phyloP scores from a whole-genome alignment of 2,888 invertebrate species.

The Thymelicus sylvestris region DNA sequence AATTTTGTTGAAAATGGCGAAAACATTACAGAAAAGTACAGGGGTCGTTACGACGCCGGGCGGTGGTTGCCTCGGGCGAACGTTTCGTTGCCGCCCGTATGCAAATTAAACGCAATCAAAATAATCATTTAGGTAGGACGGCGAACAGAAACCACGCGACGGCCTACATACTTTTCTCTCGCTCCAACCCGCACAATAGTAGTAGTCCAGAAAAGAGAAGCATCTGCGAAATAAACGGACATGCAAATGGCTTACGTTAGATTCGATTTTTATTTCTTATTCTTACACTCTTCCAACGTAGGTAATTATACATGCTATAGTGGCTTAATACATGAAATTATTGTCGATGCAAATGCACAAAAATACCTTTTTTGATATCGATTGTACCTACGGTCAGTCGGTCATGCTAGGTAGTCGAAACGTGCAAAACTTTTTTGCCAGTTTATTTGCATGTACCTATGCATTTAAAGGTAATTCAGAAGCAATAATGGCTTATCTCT shows the following conservation, averaged over 20 bases:
- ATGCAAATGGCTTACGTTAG: constrained; percentile 75
- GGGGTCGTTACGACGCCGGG: constrained; percentile 75
- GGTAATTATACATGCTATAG: constrained; percentile 74
- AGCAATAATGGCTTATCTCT: constrained; percentile 5
- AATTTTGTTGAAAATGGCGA: constrained; percentile 85
- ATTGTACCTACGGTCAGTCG: constrained; percentile 57
- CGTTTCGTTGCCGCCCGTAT: constrained; percentile 68
- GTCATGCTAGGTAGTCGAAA: constrained; percentile 55
- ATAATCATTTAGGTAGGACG: constrained; percentile 77
- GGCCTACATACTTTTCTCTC: constrained; percentile 53
- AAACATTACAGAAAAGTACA: constrained; percentile 84
- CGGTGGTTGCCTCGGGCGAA: constrained; percentile 57
- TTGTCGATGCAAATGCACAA: constrained; percentile 64
- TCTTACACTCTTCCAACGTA: constrained; percentile 63
- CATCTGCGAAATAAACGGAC: constrained; percentile 63
- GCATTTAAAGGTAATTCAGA: constrained; percentile 13
- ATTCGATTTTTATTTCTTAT: constrained; percentile 76
- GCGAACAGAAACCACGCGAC: constrained; percentile 58
- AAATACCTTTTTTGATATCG: constrained; percentile 73
- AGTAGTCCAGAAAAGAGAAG: constrained; percentile 60
- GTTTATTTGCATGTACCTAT: constrained; percentile 1
- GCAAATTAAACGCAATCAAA: constrained; percentile 85
- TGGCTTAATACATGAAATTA: constrained; percentile 74
- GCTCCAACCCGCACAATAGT: constrained; percentile 51
- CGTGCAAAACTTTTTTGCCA: constrained; percentile 41